Conservation (phyloP, 2,113 vertebrate species). For the Rhinichthys klamathensis region DNA sequence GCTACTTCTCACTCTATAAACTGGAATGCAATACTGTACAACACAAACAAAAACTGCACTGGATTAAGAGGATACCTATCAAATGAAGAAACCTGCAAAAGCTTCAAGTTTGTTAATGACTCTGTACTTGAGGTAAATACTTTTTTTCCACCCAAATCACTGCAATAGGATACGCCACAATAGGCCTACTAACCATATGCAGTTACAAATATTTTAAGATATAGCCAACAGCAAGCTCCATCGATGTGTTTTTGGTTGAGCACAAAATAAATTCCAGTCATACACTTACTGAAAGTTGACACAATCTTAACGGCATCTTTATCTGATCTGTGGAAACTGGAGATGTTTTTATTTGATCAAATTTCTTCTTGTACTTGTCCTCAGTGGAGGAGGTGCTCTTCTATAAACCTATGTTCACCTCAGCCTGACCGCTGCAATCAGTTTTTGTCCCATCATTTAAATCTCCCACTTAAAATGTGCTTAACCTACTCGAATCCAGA, state of each 20-base stretch:
- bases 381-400: conserved; percentile 10
- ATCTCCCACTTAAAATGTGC: conserved; percentile 23
- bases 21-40: background rate
- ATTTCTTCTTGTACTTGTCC: conserved; percentile 4
- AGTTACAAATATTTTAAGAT: background rate
- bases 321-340: background rate
- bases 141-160: background rate
- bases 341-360: conserved; percentile 15
- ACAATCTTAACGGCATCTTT: background rate
- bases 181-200: background rate
- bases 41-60: background rate
- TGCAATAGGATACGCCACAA: background rate
- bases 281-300: background rate
- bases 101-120: background rate
- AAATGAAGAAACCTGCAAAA: background rate
- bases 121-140: background rate
- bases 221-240: background rate
- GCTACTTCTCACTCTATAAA: background rate
- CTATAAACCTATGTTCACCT: background rate
- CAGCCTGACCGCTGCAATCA: conserved; percentile 13
- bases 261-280: background rate
- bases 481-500: background rate
- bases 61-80: background rate
- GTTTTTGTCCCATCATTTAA: background rate
- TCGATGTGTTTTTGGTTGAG: background rate